These are phyloP conservation scores for Scaptodrosophila latifasciaeformis DNA, from an alignment of 2,888 invertebrate genomes.

Conservation along the genomic window DNA sequence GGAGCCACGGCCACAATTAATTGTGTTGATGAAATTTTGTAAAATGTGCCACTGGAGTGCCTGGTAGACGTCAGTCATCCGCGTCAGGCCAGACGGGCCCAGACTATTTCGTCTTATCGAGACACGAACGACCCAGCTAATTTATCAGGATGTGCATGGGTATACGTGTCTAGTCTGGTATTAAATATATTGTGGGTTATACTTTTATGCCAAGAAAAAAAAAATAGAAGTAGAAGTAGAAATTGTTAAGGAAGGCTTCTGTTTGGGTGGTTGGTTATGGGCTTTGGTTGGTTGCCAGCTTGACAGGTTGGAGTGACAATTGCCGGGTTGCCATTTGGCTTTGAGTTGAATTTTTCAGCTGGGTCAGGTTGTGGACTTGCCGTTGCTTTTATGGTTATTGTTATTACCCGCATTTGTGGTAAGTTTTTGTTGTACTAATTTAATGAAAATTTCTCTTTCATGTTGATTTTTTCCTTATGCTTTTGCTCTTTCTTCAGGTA, in stretches of 20 bases:
- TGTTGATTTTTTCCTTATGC: conserved; percentile 5
- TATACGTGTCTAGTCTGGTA: conserved; percentile 38
- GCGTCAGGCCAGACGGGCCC: conserved; percentile 21
- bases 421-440: conserved; percentile 45
- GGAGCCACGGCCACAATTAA: conserved; percentile 47
- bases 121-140: conserved; percentile 21
- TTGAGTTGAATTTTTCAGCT: no score
- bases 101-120: background rate
- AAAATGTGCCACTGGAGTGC: conserved; percentile 12
- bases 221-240: no score
- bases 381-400: conserved; percentile 20
- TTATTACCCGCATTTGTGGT: conserved; percentile 36
- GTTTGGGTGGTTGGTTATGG: no score
- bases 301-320: no score
- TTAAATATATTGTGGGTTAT: no score
- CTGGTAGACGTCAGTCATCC: background rate
- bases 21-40: conserved; percentile 62
- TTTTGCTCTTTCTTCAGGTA: conserved; percentile 1
- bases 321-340: no score
- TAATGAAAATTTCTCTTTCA: conserved; percentile 48
- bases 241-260: no score
- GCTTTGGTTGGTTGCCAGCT: no score
- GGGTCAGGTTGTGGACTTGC: background rate
- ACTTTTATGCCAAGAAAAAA: no score
- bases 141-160: conserved; percentile 46